Conservation (phyloP, 2,113 vertebrate species). For the Salvelinus fontinalis region DNA sequence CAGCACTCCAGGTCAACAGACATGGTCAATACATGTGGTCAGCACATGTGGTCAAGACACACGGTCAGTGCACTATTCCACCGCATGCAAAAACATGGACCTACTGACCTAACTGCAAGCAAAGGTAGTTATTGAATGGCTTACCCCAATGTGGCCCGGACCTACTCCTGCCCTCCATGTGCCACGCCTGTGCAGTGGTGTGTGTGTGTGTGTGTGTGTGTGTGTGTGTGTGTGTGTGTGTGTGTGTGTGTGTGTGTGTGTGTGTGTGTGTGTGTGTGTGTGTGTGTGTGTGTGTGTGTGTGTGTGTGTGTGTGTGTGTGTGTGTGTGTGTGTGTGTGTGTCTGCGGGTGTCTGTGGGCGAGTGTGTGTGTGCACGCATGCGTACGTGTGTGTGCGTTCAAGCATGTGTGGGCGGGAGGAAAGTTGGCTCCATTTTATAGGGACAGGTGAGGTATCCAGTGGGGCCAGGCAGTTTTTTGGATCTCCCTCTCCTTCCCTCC, state of each 20-base stretch:
- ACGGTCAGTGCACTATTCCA: slow-evolving; percentile 39
- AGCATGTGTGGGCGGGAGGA: slow-evolving; percentile 41
- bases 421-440: slow-evolving; percentile 44
- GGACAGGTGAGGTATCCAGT: slow-evolving; percentile 64
- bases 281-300: slow-evolving; percentile 29
- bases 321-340: not conserved
- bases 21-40: slow-evolving; percentile 65
- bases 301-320: not conserved
- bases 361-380: not conserved
- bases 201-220: too few relatives aligned
- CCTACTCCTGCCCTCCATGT: too few relatives aligned
- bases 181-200: too few relatives aligned
- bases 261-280: not conserved
- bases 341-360: slow-evolving; percentile 42
- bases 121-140: not conserved
- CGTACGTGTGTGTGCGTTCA: not conserved
- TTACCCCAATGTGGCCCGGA: not conserved
- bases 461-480: slow-evolving; percentile 64
- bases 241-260: not conserved
- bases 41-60: slow-evolving; percentile 70
- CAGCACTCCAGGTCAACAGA: slow-evolving; percentile 64
- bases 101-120: not conserved
- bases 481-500: slow-evolving; percentile 13
- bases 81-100: too few relatives aligned
- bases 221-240: not conserved